Percentiles rank a stretch among this genome's conserved stretches.
These are phyloP conservation scores for Taurulus bubalis DNA, from an alignment of 2,113 vertebrate genomes.

Conservation along the genomic window DNA sequence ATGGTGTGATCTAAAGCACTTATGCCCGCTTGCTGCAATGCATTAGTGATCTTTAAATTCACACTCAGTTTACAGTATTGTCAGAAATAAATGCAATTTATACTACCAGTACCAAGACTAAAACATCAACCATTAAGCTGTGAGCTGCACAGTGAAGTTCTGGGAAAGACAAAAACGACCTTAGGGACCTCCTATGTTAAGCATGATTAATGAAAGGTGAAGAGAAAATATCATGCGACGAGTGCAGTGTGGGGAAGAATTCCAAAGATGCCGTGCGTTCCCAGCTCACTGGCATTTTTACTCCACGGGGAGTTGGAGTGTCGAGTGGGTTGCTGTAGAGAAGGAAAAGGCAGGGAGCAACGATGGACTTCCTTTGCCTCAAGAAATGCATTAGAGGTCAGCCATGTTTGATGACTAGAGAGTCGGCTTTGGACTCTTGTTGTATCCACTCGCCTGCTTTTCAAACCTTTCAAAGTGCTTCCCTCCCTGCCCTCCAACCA, in stretches of 20 bases:
- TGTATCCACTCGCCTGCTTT: constrained; percentile 34
- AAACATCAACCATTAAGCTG: constrained; percentile 23
- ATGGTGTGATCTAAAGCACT: neutral
- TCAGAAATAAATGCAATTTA: neutral
- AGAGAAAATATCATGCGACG: constrained; percentile 47
- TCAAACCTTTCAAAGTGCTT: constrained; percentile 49
- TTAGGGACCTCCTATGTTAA: neutral
- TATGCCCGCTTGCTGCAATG: neutral
- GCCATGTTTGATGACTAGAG: constrained; percentile 57
- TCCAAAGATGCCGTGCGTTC: constrained; percentile 48
- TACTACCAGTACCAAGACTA: neutral
- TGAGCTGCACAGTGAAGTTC: constrained; percentile 22
- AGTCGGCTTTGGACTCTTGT: constrained; percentile 47
- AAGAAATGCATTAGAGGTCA: constrained; percentile 48
- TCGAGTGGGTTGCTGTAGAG: neutral
- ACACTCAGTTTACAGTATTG: neutral
- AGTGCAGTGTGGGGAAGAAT: constrained; percentile 54
- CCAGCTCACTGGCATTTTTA: constrained; percentile 36
- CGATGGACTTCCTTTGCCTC: constrained; percentile 37
- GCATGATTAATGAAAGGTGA: constrained; percentile 67
- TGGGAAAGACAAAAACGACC: constrained; percentile 16
- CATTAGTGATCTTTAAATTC: constrained; percentile 19
- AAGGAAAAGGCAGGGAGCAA: constrained; percentile 31
- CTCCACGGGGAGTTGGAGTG: neutral
- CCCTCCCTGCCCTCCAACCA: constrained; percentile 67